Evolutionary conservation across 2,113 vertebrate genomes (phyloP).

Genomic region (Verasper variegatus): DNA sequence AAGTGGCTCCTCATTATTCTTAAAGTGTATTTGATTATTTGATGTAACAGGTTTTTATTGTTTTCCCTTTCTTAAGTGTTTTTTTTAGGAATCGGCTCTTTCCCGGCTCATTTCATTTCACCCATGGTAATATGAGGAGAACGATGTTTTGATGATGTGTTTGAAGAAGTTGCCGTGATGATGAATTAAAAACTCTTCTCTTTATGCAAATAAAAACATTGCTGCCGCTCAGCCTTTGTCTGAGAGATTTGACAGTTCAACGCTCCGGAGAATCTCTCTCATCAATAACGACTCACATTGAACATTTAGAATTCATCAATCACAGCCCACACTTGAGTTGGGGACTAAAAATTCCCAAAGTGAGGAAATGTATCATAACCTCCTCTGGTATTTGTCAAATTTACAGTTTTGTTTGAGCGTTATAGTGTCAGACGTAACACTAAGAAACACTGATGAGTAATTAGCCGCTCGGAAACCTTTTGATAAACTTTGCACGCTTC

Average conservation of each 20-base stretch:
- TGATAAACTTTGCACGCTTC: constrained; percentile 67
- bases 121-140: constrained; percentile 5
- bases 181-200: constrained; percentile 10
- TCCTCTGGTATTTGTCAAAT: constrained; percentile 30
- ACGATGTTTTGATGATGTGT: constrained; percentile 23
- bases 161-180: background rate
- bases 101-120: constrained; percentile 6
- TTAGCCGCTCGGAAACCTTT: constrained; percentile 65
- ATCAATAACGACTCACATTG: constrained; percentile 26
- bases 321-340: background rate
- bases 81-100: background rate
- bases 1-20: background rate
- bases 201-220: constrained; percentile 17
- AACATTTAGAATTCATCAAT: constrained; percentile 21
- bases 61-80: background rate
- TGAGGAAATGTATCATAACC: constrained; percentile 22
- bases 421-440: constrained; percentile 47
- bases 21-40: background rate
- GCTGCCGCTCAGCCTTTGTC: constrained; percentile 22
- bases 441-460: constrained; percentile 60
- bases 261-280: constrained; percentile 25
- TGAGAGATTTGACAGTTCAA: constrained; percentile 40
- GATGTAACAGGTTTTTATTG: background rate
- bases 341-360: constrained; percentile 14
- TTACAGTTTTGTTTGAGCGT: constrained; percentile 48